A percentile compares a stretch with the other conserved stretches of the same genome.
Conservation (phyloP, 1,140 invertebrate genomes). For the Drosophila malerkotliana region DNA sequence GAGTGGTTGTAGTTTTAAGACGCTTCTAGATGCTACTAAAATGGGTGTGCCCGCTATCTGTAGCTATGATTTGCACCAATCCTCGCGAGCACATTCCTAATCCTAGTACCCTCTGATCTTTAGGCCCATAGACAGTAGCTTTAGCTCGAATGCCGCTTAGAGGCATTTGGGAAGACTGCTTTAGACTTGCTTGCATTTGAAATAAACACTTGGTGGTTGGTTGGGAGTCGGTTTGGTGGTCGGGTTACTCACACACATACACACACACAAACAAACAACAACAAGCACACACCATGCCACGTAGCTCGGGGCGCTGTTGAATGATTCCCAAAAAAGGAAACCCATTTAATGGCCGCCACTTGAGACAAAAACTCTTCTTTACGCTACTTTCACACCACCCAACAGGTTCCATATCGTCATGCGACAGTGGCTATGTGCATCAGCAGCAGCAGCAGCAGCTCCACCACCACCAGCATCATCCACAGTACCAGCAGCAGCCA, state of each 20-base stretch:
- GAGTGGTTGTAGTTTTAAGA: conserved; percentile 66
- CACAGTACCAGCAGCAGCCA: conserved; percentile 33
- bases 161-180: conserved; percentile 12
- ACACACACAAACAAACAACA: conserved; percentile 25
- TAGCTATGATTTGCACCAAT: background rate
- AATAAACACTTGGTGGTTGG: conserved; percentile 14
- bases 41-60: background rate
- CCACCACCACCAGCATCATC: conserved; percentile 10
- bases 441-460: conserved; percentile 74
- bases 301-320: conserved; percentile 9
- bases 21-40: conserved; percentile 61
- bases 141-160: conserved; percentile 15
- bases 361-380: conserved; percentile 36
- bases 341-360: conserved; percentile 16
- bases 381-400: conserved; percentile 42
- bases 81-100: background rate
- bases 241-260: conserved; percentile 41
- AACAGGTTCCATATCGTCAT: conserved; percentile 91
- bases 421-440: conserved; percentile 92
- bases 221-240: conserved; percentile 49
- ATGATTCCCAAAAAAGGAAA: conserved; percentile 6
- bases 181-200: conserved; percentile 68
- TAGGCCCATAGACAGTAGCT: conserved; percentile 24
- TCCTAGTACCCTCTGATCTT: background rate
- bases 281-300: conserved; percentile 23